These are phyloP conservation scores for Enteromius trimaculatus DNA, from an alignment of 2,797 vertebrate genomes.

Conservation along the genomic window DNA sequence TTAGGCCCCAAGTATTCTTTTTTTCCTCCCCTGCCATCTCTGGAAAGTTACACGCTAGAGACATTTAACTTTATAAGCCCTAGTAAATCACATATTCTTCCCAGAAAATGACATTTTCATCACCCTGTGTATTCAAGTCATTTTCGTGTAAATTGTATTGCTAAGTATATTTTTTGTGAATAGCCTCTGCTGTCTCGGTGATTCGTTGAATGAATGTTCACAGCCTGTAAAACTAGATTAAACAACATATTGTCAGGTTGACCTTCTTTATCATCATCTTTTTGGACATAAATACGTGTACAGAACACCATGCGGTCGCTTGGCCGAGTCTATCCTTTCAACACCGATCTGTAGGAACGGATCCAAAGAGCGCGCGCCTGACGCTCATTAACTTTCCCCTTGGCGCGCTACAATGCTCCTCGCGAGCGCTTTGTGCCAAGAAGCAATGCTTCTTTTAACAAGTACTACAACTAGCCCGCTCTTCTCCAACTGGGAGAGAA, in stretches of 20 bases:
- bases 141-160: background rate
- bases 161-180: background rate
- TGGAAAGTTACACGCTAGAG: background rate
- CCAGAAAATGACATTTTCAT: background rate
- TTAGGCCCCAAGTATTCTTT: no score
- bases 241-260: constrained; percentile 78
- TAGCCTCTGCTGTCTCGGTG: background rate
- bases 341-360: constrained; percentile 86
- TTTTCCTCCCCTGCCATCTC: no score
- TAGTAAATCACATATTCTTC: background rate
- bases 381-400: constrained; percentile 97
- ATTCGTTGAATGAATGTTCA: constrained; percentile 13
- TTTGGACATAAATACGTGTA: constrained; percentile 85
- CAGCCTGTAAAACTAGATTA: constrained; percentile 4
- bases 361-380: constrained; percentile 87
- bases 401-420: constrained; percentile 89
- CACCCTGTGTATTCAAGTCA: background rate
- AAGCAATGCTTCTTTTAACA: constrained; percentile 88
- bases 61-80: background rate
- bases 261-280: constrained; percentile 78
- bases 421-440: constrained; percentile 91
- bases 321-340: constrained; percentile 85
- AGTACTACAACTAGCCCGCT: constrained; percentile 77
- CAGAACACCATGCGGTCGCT: constrained; percentile 68
- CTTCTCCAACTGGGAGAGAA: constrained; percentile 87